Evolutionary conservation across 2,888 invertebrate genomes (phyloP).

Genomic region (Drosophila tripunctata): DNA sequence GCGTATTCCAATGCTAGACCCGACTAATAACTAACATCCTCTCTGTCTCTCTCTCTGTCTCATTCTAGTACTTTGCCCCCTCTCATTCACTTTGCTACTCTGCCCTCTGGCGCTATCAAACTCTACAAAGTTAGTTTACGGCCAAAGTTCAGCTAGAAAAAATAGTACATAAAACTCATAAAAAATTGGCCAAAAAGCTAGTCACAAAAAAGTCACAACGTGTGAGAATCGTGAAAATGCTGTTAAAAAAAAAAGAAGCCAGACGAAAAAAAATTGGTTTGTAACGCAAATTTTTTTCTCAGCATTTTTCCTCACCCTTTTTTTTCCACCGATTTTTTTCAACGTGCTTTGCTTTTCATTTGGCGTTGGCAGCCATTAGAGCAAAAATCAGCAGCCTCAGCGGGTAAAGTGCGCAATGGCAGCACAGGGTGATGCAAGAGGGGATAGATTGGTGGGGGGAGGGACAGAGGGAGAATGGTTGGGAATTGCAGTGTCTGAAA

Average conservation of each 20-base stretch:
- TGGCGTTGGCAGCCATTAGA: conserved; percentile 76
- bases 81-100: neutral
- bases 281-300: conserved; percentile 61
- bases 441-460: neutral
- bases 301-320: conserved; percentile 13
- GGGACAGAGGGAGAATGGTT: neutral
- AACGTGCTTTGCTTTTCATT: conserved; percentile 68
- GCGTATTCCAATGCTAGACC: conserved; percentile 47
- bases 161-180: conserved; percentile 53
- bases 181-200: conserved; percentile 69
- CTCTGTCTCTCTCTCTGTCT: conserved; percentile 1
- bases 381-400: conserved; percentile 75
- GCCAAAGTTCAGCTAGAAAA: conserved; percentile 66
- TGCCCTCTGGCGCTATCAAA: conserved; percentile 51
- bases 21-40: conserved; percentile 67
- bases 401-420: conserved; percentile 24
- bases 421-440: neutral
- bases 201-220: conserved; percentile 64
- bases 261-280: conserved; percentile 69
- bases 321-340: conserved; percentile 34
- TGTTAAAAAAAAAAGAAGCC: conserved; percentile 47
- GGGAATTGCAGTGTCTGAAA: conserved; percentile 20
- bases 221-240: conserved; percentile 63
- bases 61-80: neutral
- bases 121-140: conserved; percentile 75